Base-by-base conservation (phyloP, 2,113 vertebrate genomes). In the Sprattus sprattus region DNA sequence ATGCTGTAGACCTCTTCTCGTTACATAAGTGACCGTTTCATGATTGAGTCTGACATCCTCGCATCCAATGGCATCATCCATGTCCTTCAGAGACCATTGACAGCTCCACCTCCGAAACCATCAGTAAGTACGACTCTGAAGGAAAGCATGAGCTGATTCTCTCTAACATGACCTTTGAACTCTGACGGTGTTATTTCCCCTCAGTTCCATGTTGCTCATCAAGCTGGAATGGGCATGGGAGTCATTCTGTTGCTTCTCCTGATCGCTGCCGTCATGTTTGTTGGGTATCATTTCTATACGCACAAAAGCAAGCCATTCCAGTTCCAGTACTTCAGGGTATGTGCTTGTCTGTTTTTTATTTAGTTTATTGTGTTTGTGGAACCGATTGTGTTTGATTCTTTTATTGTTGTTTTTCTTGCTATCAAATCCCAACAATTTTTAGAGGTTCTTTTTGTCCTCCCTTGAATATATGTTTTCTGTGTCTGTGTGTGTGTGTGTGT, bases 61-160 rank as follows among this genome's bases (percentile, higher is more conserved):
- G 96, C 98, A 80, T 96, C 97, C 85, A 99, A 99, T 0, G 98
- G 98, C 47, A 91, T 99, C 86, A 97, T 99, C 87, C 98, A 99
- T 2, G 84, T 97, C 2, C 96, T 99, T 28, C 96, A 96, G 85
- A 93, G 93, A 22, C 95, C 98, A 9, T 90, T 99, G 80, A 95
- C 93, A 88, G 98, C 97, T 11, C 97, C 97, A 5, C 93, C 96
- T 0, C 93, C 91, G 0, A 83, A 71, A n/a, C 91, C 90, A 1
- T 39, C 84, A 87, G 64, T 28, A 71, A 13, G 25, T 71, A 25
- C 64, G 11, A 71, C 25, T 84, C 81, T 46, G 0, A 46, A 16
- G 7, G 6, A 3, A 39, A 4, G 20, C 22, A 1, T 10, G 16
- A 28, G 52, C 52, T 11, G 6, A 9, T 11, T 44, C 46, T 22